These are phyloP conservation scores for Onchidella celtica DNA, from an alignment of 2,888 invertebrate species.

Conservation along the genomic window DNA sequence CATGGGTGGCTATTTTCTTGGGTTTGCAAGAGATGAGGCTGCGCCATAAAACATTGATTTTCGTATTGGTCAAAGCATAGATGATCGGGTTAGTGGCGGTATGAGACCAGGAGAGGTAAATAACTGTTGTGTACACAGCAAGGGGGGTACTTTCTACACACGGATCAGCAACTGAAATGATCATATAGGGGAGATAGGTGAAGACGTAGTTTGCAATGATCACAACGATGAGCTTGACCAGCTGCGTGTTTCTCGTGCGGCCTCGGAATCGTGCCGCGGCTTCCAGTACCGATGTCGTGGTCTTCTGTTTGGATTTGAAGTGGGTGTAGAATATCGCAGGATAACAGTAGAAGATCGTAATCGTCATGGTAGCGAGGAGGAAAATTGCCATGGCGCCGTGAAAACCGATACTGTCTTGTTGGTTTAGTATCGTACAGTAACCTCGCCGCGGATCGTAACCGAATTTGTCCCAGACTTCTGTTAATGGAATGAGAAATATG, in stretches of 20 bases:
- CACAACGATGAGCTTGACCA: constrained; percentile 14
- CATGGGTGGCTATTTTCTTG: background rate
- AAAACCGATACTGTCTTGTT: background rate
- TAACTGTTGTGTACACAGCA: background rate
- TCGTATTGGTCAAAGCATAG: constrained; percentile 23
- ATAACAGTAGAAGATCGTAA: constrained; percentile 24
- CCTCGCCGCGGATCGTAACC: constrained; percentile 17
- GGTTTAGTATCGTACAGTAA: constrained; percentile 17
- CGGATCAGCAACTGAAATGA: background rate
- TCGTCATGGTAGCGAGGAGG: constrained; percentile 1
- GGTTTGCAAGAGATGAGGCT: background rate
- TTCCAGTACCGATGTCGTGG: background rate
- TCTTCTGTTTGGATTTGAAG: background rate
- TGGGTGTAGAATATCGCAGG: constrained; percentile 2
- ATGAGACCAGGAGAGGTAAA: constrained; percentile 38
- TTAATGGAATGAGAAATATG: constrained; percentile 2
- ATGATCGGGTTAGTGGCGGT: constrained; percentile 36
- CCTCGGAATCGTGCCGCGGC: background rate
- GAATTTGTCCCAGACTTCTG: constrained; percentile 7
- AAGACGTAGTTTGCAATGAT: background rate
- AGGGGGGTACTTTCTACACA: background rate
- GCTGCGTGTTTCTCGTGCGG: background rate
- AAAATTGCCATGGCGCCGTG: background rate
- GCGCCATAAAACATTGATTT: constrained; percentile 6
- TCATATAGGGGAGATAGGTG: constrained; percentile 25